Evolutionary conservation across 2,797 vertebrate genomes (phyloP).

Genomic region (Ispidina picta): DNA sequence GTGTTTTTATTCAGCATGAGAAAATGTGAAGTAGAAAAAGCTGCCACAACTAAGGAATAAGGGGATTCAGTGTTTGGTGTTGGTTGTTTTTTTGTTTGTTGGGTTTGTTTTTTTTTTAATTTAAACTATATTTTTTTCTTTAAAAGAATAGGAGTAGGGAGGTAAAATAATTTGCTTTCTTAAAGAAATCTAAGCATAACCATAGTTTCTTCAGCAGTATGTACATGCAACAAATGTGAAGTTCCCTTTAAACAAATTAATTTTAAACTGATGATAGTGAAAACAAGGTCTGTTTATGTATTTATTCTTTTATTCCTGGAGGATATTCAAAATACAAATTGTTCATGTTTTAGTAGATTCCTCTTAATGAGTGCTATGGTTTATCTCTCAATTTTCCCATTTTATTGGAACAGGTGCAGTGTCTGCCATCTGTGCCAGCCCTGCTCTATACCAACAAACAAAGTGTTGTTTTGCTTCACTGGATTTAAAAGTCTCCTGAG

Average conservation of each 20-base stretch:
- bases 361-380: conserved; percentile 45
- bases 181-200: neutral
- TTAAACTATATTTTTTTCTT: conserved; percentile 5
- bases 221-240: neutral
- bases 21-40: neutral
- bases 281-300: conserved; percentile 34
- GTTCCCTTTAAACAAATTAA: neutral
- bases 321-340: conserved; percentile 47
- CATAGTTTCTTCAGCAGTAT: neutral
- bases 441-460: conserved; percentile 39
- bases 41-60: neutral
- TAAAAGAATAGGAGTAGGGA: neutral
- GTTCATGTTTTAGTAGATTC: conserved; percentile 42
- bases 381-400: conserved; percentile 53
- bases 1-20: neutral
- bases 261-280: conserved; percentile 16
- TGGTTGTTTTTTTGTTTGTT: no score
- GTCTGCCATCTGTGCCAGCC: conserved; percentile 41
- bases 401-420: conserved; percentile 78
- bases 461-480: conserved; percentile 63
- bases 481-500: conserved; percentile 71
- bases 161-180: neutral
- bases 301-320: conserved; percentile 42
- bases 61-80: neutral
- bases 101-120: neutral